These are phyloP conservation scores for Electrona antarctica DNA, from an alignment of 2,113 vertebrate species.

Conservation along the genomic window DNA sequence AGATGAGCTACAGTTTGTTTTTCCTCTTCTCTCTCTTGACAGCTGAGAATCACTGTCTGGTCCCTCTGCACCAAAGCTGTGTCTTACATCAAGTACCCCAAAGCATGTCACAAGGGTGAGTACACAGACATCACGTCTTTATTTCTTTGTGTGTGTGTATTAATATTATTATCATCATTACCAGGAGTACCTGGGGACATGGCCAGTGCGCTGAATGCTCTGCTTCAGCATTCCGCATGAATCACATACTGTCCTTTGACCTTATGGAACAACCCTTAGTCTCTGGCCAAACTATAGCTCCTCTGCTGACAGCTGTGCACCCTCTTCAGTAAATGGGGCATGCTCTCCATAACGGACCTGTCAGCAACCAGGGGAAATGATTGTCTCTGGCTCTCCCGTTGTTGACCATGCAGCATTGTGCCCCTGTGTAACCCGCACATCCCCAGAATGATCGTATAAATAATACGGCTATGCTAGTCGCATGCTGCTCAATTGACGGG, in stretches of 20 bases:
- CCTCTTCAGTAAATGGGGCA: constrained; percentile 69
- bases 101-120: constrained; percentile 95
- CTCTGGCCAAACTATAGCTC: constrained; percentile 42
- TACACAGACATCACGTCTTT: constrained; percentile 35
- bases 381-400: constrained; percentile 60
- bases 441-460: constrained; percentile 50
- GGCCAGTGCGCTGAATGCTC: constrained; percentile 19
- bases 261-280: constrained; percentile 53
- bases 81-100: constrained; percentile 98
- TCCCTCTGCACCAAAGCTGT: constrained; percentile 96
- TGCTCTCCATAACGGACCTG: constrained; percentile 76
- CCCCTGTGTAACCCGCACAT: constrained; percentile 34
- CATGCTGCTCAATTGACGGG: constrained; percentile 39
- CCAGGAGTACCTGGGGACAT: constrained; percentile 64
- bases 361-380: constrained; percentile 71
- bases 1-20: constrained; percentile 19
- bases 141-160: constrained; percentile 31
- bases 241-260: constrained; percentile 66
- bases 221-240: constrained; percentile 37
- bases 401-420: constrained; percentile 56
- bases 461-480: constrained; percentile 43
- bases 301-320: constrained; percentile 72
- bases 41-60: constrained; percentile 97
- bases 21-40: constrained; percentile 43
- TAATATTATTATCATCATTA: not conserved